These are phyloP conservation scores for Camponotus pennsylvanicus DNA, from an alignment of 1,140 invertebrate genomes.

Conservation along the genomic window DNA sequence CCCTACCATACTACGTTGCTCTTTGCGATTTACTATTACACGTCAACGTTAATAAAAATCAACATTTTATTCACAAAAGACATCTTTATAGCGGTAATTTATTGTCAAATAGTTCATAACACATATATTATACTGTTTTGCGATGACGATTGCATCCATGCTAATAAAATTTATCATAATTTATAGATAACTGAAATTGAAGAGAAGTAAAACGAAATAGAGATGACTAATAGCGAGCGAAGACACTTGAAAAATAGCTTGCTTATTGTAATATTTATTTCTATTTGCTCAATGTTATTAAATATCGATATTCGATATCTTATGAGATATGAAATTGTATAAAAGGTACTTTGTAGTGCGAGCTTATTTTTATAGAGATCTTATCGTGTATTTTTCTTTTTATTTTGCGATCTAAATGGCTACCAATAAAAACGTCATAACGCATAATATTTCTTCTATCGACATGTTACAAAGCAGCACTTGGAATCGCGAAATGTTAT, in stretches of 20 bases:
- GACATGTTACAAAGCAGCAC: not conserved
- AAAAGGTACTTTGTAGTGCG: conserved; percentile 71
- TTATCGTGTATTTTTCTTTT: not conserved
- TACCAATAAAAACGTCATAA: conserved; percentile 7
- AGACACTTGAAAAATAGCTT: conserved; percentile 28
- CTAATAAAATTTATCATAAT: not conserved
- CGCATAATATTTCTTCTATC: not conserved
- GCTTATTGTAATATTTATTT: conserved; percentile 8
- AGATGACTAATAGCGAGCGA: conserved; percentile 61
- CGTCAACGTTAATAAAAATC: not conserved
- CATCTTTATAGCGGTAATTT: conserved; percentile 30
- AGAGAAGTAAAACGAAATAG: conserved; percentile 58
- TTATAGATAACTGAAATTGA: not conserved
- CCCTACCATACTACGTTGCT: not conserved
- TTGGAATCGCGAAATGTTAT: not conserved
- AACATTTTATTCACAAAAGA: not conserved
- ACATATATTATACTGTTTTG: not conserved
- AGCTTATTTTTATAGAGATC: conserved; percentile 73
- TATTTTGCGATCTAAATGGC: conserved; percentile 2
- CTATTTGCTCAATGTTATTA: conserved; percentile 79
- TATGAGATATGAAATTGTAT: conserved; percentile 70
- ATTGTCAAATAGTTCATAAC: not conserved
- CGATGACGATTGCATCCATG: not conserved
- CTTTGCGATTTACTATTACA: conserved; percentile 1
- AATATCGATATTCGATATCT: conserved; percentile 77